Evolutionary conservation across 1,140 invertebrate species (phyloP), one percentile per base, ranked within the genome.

Genomic region (Thereuonema tuberculata): DNA sequence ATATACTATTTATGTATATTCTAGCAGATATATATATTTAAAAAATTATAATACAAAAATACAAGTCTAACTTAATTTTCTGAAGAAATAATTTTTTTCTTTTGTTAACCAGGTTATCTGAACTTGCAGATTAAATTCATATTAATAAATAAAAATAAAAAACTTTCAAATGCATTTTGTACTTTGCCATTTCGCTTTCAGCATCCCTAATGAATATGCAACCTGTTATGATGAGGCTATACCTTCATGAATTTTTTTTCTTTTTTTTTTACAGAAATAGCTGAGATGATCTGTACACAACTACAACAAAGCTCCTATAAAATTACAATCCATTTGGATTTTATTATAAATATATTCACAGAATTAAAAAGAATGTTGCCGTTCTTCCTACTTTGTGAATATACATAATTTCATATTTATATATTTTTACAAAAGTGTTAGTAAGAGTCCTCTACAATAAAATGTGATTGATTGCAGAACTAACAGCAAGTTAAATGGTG

Each of bases 261-360:
- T 52, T 52, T 52, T 52, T 52, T 52, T 52, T 24, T 52, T 52
- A 52, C 49, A 52, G 49, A 24, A 52, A 52, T 20, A 52, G 49
- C 49, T 12, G 12, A 24, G 12, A 12, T 52, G 23, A 12, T 24
- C 15, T 52, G 24, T 52, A 52, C 49, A 52, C 23, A 52, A 52
- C 15, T 24, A 52, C 49, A 15, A 52, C 49, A 52, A 52, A 52
- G 49, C 49, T 12, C 21, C 49, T 52, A 52, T 52, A 52, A 52
- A 52, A 52, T 52, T 52, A 52, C 49, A 52, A 52, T 52, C 21
- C 49, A 9, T 43, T n/a, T n/a, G n/a, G n/a, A n/a, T n/a, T n/a
- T n/a, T n/a, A n/a, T n/a, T n/a, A n/a, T n/a, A n/a, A n/a, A n/a
- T n/a, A n/a, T n/a, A n/a, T n/a, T n/a, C n/a, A n/a, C n/a, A n/a